Conservation (phyloP, 2,888 invertebrate genomes). For the Helicoverpa assulta region DNA sequence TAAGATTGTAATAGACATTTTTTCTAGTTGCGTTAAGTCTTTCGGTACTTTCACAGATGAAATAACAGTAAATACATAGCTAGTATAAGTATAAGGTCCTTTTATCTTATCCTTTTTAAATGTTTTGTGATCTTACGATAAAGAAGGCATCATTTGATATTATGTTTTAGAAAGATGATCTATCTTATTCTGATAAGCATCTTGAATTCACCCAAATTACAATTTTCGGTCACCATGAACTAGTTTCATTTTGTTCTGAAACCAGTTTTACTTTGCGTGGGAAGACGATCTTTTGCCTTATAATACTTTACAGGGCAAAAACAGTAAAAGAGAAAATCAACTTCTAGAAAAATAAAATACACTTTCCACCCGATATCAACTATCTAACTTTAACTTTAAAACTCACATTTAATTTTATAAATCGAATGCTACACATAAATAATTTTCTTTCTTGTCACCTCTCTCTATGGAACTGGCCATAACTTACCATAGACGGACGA, state of each 20-base stretch:
- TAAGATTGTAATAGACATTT: too few species aligned
- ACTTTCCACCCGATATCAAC: neutral
- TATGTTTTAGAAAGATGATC: neutral
- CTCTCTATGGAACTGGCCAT: slow-evolving; percentile 12
- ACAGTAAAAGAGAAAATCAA: neutral
- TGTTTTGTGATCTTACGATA: neutral
- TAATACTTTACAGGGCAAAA: too few species aligned
- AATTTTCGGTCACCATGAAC: neutral
- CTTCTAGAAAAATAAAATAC: neutral
- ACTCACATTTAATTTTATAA: neutral
- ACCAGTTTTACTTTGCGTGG: neutral
- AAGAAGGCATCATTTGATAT: neutral
- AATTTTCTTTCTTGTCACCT: slow-evolving; percentile 4
- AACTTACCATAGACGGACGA: slow-evolving; percentile 23
- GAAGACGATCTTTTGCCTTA: too few species aligned
- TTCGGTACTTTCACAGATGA: too few species aligned
- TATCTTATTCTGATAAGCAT: neutral
- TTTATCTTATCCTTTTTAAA: neutral
- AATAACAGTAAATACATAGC: too few species aligned
- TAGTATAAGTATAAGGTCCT: too few species aligned
- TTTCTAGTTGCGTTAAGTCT: too few species aligned
- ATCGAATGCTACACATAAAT: neutral
- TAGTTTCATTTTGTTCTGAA: neutral
- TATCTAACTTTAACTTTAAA: neutral
- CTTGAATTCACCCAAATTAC: neutral